Base-by-base conservation (phyloP, 2,797 vertebrate genomes). In the Alcedo quadribrachys region DNA sequence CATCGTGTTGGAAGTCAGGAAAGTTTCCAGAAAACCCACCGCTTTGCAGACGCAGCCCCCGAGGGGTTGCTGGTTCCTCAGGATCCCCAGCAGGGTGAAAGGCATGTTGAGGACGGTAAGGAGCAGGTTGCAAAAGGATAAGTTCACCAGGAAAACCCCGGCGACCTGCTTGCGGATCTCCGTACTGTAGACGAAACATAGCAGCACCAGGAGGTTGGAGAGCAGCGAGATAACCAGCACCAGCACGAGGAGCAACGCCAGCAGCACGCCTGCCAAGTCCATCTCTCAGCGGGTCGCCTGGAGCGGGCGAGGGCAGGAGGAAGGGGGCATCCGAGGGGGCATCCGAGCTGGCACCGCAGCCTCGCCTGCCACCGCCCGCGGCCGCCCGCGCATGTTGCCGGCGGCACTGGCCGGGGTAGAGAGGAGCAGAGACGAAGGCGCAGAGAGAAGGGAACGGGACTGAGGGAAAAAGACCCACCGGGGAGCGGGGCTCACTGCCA, bases 101-200 rank as follows among this genome's bases (percentile, higher is more conserved):
- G 98, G 98, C 98, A 98, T 98, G 97, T 98, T 98, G 54, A 98
- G 82, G 32, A 97, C 45, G 2, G 97, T 96, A 80, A 98, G 97
- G 37, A 98, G 97, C 93, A 98, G 97, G 96, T 98, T 98, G 97
- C 98, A 98, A 74, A 98, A 96, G 10, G 97, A 98, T 50, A 98
- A 97, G 90, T 98, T 98, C 30, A 98, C 96, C 96, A 97, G 97
- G 95, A 98, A 98, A 83, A 98, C 76, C 27, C 98, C 98, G 4
- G 98, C 97, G 17, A 98, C 98, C 51, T 98, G 98, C 81, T 97
- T 97, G 33, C 98, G 97, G 54, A 98, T 96, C 88, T 98, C 98
- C 24, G 97, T 94, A 90, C 98, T 98, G 93, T 96, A 97, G 78
- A 96, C 84, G 94, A 98, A 98, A 84, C 98, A 98, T 95, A 98